Conservation (phyloP, 30 jellyfish, hydroid and myxozoan genomes). For the Nemopilema nomurai region DNA sequence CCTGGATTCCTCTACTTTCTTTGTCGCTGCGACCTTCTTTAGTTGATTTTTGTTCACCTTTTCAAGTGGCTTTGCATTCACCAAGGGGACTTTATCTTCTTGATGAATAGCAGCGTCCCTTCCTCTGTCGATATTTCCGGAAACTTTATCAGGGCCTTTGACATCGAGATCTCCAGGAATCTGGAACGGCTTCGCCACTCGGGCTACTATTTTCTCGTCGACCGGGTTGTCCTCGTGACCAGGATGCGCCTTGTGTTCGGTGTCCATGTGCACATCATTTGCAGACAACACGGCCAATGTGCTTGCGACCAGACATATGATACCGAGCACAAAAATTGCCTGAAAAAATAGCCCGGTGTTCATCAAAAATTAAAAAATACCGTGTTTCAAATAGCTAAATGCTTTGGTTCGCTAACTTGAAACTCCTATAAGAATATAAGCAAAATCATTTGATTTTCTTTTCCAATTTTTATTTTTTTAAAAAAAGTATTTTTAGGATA, state of each 20-base stretch:
- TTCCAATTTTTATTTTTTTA: no score
- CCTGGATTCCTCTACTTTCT: not conserved
- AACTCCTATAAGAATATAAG: no score
- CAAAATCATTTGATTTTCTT: no score
- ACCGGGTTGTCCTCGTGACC: conserved; percentile 27
- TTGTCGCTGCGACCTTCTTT: not conserved
- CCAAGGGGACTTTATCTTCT: not conserved
- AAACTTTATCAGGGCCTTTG: not conserved
- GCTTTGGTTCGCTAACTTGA: no score
- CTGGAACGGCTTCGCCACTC: conserved; percentile 24
- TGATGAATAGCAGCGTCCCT: not conserved
- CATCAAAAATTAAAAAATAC: not conserved
- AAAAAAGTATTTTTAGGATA: no score
- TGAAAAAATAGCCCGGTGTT: not conserved
- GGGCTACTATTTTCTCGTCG: not conserved
- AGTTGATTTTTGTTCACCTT: not conserved
- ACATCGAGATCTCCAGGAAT: conserved; percentile 19
- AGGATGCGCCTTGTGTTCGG: conserved; percentile 55
- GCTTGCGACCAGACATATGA: conserved; percentile 74
- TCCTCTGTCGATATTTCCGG: not conserved
- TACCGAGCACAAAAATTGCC: conserved; percentile 68
- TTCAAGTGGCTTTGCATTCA: not conserved
- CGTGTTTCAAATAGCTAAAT: no score
- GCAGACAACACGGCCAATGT: conserved; percentile 82
- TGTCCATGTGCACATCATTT: conserved; percentile 34